phyloP scores from a whole-genome alignment of 2,888 invertebrate genomes.

The Cabera pusaria region DNA sequence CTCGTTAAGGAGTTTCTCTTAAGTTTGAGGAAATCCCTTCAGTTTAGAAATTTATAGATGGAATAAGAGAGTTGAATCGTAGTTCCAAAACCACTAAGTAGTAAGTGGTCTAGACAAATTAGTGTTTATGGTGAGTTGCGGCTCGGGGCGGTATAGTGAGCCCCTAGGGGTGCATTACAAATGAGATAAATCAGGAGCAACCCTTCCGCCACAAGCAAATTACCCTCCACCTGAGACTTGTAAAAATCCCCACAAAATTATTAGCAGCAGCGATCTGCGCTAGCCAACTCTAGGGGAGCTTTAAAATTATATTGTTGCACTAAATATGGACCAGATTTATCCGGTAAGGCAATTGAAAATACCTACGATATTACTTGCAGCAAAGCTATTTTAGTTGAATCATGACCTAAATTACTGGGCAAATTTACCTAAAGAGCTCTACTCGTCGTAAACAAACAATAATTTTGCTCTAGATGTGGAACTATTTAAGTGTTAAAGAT shows the following conservation, averaged over 20 bases:
- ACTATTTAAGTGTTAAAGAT: too few relatives aligned
- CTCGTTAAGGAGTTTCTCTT: slow-evolving; percentile 28
- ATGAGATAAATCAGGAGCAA: slow-evolving; percentile 74
- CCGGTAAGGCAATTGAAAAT: slow-evolving; percentile 9
- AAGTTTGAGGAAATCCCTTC: slow-evolving; percentile 27
- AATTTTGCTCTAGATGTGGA: too few relatives aligned
- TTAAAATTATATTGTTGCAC: slow-evolving; percentile 19
- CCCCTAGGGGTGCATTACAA: slow-evolving; percentile 69
- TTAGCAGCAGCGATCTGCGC: slow-evolving; percentile 43
- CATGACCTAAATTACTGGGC: slow-evolving; percentile 7
- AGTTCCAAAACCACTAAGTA: too few relatives aligned
- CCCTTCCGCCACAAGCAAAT: slow-evolving; percentile 76
- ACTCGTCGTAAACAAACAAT: background rate
- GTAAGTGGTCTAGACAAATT: slow-evolving; percentile 60
- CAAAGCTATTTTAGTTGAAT: slow-evolving; percentile 3
- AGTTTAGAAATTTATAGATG: slow-evolving; percentile 38
- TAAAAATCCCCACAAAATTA: slow-evolving; percentile 71
- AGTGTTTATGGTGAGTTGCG: slow-evolving; percentile 58
- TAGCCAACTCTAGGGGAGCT: slow-evolving; percentile 37
- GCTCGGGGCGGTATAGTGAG: slow-evolving; percentile 59
- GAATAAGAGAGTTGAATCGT: too few relatives aligned
- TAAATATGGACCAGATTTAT: slow-evolving; percentile 18
- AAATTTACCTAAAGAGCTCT: too few relatives aligned
- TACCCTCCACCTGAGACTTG: slow-evolving; percentile 80
- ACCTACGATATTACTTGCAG: background rate